Evolutionary conservation across 2,113 vertebrate genomes (phyloP), one percentile per base, ranked within the genome.

Genomic region (Chaenocephalus aceratus): DNA sequence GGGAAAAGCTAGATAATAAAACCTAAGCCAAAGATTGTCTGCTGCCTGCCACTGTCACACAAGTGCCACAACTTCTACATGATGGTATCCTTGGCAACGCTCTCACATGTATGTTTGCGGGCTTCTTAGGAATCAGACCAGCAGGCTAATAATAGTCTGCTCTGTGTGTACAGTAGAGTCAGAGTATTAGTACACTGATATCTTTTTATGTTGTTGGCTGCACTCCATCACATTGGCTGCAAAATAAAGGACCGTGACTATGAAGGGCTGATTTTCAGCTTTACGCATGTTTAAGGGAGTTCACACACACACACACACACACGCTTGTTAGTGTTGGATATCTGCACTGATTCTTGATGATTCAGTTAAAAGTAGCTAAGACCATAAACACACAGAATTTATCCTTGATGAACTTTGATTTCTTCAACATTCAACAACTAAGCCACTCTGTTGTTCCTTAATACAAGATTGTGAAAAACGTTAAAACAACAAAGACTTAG

Each of bases 131-230:
- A 26, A 51, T 73, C 73, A 66, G 16, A 64, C 54, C 51, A 46
- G 13, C 10, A 4, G 65, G 53, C 30, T 87, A 62, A 72, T 87
- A 53, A 66, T 77, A 65, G 54, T 73, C 48, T n/a, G 23, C 41
- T 75, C 18, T 64, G 72, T 60, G 56, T 72, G 69, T 21, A 60
- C 45, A 72, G 23, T 59, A 11, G 14, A 48, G 57, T 54, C 34
- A 21, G 46, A 62, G 41, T 10, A 36, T 26, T 18, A 26, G 44
- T 41, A 64, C 26, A 64, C 2, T 23, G 58, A 51, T 46, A n/a
- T 54, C 16, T 34, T 51, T 71, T 12, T 5, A 23, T 41, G 23
- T 30, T 41, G 48, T 48, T 58, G 30, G 36, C 15, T 60, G 5
- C 5, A 21, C 53, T 61, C 11, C 49, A 53, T 52, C 57, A 46